A percentile compares a stretch with the other conserved stretches of the same genome.
Conservation (phyloP, 1,140 invertebrate species). For the Lepidostoma basale region DNA sequence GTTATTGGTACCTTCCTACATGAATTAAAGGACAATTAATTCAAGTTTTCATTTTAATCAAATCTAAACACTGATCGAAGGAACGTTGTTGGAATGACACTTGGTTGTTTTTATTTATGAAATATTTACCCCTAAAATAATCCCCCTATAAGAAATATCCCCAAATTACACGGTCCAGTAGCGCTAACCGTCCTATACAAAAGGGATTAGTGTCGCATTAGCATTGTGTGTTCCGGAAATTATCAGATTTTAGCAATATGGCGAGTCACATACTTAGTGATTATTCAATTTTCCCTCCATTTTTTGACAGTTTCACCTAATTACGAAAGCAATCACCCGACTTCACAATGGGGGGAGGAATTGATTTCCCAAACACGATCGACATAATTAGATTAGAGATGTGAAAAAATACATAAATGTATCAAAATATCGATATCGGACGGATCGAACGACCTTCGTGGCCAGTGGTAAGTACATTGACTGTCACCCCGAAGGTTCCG, state of each 20-base stretch:
- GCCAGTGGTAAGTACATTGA: too few species aligned
- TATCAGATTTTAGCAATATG: conserved; percentile 37
- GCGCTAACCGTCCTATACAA: conserved; percentile 6
- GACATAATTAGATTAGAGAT: not conserved
- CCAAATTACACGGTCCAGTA: not conserved
- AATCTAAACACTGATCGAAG: too few species aligned
- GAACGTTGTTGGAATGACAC: too few species aligned
- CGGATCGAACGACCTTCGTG: not conserved
- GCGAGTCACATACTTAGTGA: conserved; percentile 7
- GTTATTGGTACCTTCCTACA: not conserved
- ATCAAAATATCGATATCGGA: not conserved
- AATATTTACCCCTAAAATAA: not conserved
- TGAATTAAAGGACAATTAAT: too few species aligned
- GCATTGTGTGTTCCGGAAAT: conserved; percentile 40
- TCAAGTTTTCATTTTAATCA: too few species aligned
- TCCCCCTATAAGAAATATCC: not conserved
- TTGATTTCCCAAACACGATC: too few species aligned
- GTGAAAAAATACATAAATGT: not conserved
- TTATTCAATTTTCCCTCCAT: conserved; percentile 28
- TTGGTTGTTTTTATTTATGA: not conserved
- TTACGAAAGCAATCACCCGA: conserved; percentile 5
- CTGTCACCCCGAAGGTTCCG: too few species aligned
- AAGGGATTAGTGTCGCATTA: conserved; percentile 35
- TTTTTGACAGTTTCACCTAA: conserved; percentile 25
- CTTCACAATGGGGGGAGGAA: not conserved